Evolutionary conservation across 1,140 invertebrate species (phyloP), one percentile per base, ranked within the genome.

Genomic region (Neuroterus valhalla): DNA sequence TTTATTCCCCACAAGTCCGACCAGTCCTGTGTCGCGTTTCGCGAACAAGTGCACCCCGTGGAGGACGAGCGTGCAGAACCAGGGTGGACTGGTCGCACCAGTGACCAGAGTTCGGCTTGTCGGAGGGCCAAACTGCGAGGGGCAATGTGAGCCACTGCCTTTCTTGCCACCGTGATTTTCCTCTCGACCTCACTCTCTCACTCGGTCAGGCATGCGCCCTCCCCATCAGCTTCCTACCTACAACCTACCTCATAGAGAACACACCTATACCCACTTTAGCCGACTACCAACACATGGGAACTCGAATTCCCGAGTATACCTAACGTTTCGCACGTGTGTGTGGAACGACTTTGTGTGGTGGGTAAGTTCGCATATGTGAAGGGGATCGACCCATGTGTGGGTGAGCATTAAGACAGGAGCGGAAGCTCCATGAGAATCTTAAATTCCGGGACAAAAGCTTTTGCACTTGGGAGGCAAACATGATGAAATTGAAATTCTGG

Each of bases 171-270:
- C 68, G 45, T 23, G 19, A 38, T 38, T 55, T 23, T 68, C 46
- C 66, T 68, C 14, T n/a, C 15, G 55, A 44, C 17, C 23, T 46
- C 42, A 42, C 21, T 74, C 77, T 76, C 70, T 80, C 75, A 76
- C 78, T 78, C 78, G 76, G 80, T 77, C 78, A 85, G 81, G 81
- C 86, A 86, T 88, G 86, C 86, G 86, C 86, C 81, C 77, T 85
- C 72, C 74, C 52, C 50, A 66, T 46, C 38, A 62, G 74, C 72
- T 74, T 72, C 74, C 42, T 26, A 72, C 71, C 38, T 38, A 38
- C 31, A 38, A 38, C 31, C 31, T 38, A 38, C 31, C 31, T 38
- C 23, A 50, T 19, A 17, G 46, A 50, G 19, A 62, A 62, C 55
- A 62, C 52, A 55, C 19, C 31, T 19, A 55, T 71, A 23, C 42